Conservation (phyloP, 2,113 vertebrate genomes). For the Ellobius talpinus region DNA sequence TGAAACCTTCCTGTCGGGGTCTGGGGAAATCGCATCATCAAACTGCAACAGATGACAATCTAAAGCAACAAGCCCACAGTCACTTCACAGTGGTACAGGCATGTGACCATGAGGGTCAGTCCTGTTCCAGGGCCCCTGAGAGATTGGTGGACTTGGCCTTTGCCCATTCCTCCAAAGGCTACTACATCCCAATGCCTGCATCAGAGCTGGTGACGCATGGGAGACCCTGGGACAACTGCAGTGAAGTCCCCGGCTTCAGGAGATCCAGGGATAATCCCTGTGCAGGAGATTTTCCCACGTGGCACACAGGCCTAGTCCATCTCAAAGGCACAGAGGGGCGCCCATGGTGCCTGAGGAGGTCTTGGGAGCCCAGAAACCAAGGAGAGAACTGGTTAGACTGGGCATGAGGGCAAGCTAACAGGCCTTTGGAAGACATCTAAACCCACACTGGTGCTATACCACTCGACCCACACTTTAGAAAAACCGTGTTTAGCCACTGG, state of each 20-base stretch:
- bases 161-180: not conserved
- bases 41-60: not conserved
- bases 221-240: not conserved
- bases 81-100: not conserved
- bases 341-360: not conserved
- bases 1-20: slow-evolving; percentile 28
- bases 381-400: not conserved
- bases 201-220: not conserved
- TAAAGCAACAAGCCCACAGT: not conserved
- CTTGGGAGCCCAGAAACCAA: not conserved
- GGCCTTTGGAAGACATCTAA: not conserved
- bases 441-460: not conserved
- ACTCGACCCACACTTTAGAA: not conserved
- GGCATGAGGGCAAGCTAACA: not conserved
- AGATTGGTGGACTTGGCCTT: not conserved
- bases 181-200: not conserved
- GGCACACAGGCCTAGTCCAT: not conserved
- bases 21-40: not conserved
- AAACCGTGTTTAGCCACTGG: not conserved
- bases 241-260: not conserved
- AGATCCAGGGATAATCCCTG: not conserved
- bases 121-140: not conserved
- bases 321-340: not conserved
- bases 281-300: too few species aligned
- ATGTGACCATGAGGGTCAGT: not conserved